Evolutionary conservation across 2,888 invertebrate species (phyloP), one percentile per base, ranked within the genome.

Genomic region (Spodoptera picta): DNA sequence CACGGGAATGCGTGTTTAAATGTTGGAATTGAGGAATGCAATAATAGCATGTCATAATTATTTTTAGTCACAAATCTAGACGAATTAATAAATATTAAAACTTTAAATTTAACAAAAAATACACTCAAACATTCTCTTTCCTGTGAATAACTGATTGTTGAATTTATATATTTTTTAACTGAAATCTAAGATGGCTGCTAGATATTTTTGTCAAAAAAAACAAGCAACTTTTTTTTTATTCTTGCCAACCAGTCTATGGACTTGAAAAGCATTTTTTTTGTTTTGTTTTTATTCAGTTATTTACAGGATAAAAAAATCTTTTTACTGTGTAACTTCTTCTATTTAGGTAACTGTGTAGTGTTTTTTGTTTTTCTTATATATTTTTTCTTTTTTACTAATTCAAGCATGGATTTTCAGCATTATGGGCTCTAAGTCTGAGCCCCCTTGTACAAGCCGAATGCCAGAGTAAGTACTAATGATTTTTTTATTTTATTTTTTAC

Each of bases 401-500:
- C 83, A 86, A 88, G 94, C 94, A 94, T 94, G 94, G 92, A 88
- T 94, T 95, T 95, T 93, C 95, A 95, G 95, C 95, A 85, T 91
- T 95, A 86, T 95, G 95, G 95, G 93, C 92, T 81, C 88, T 95
- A 90, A 90, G 89, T 87, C 89, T 95, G 87, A 91, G 91, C 87
- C 94, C 95, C 71, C 90, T 95, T 86, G 92, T 94, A 75, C 92
- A 92, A 90, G 94, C 95, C 85, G 94, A 95, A 92, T 95, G 95
- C 91, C 95, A 95, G 84, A 94, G 95, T 95, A 91, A 95, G 95
- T 95, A 94, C 80, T 79, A 65, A 36, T 36, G 5, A 36, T 7
- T 73, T 75, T 70, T 46, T 59, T 47, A 12, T 47, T 66, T 81
- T 75, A 3, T 27, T 19, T 73, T 74, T 65, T 74, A 73, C 59